Evolutionary conservation across 1,140 invertebrate genomes (phyloP).

Genomic region (Drosophila aff.): DNA sequence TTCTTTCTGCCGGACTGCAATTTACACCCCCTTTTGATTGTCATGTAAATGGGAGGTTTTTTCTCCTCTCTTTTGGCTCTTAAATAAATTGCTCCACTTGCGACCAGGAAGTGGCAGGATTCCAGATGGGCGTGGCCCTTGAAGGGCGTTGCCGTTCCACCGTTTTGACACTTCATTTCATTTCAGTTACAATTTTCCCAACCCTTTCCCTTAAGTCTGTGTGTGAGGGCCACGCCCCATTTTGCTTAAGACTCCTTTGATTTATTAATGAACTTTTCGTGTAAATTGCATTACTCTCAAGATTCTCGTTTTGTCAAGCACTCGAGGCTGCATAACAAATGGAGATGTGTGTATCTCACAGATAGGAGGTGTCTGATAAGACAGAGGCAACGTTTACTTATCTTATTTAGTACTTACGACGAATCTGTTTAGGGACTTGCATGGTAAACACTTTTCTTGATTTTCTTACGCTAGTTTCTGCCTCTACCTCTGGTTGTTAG

Average conservation of each 20-base stretch:
- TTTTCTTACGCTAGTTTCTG: constrained; percentile 8
- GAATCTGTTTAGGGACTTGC: neutral
- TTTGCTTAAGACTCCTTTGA: constrained; percentile 19
- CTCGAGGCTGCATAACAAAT: constrained; percentile 9
- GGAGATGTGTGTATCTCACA: constrained; percentile 14
- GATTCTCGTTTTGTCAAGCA: constrained; percentile 4
- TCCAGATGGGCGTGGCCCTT: constrained; percentile 31
- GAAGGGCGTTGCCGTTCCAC: constrained; percentile 39
- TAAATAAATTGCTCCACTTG: constrained; percentile 71
- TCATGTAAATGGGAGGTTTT: constrained; percentile 66
- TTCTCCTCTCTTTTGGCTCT: constrained; percentile 39
- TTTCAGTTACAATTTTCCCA: constrained; percentile 54
- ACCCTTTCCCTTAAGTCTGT: neutral
- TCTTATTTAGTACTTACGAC: constrained; percentile 29
- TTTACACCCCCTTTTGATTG: constrained; percentile 59
- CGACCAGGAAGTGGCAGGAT: constrained; percentile 34
- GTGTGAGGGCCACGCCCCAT: constrained; percentile 6
- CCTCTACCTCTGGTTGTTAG: neutral
- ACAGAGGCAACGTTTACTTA: constrained; percentile 21
- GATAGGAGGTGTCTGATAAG: constrained; percentile 17
- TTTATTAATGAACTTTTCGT: constrained; percentile 48
- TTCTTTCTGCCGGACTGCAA: constrained; percentile 21
- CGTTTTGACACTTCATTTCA: constrained; percentile 78
- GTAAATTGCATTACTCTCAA: constrained; percentile 24
- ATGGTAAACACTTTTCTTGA: constrained; percentile 24